Base-by-base conservation (phyloP, 1,140 invertebrate genomes). In the Sinella curviseta region DNA sequence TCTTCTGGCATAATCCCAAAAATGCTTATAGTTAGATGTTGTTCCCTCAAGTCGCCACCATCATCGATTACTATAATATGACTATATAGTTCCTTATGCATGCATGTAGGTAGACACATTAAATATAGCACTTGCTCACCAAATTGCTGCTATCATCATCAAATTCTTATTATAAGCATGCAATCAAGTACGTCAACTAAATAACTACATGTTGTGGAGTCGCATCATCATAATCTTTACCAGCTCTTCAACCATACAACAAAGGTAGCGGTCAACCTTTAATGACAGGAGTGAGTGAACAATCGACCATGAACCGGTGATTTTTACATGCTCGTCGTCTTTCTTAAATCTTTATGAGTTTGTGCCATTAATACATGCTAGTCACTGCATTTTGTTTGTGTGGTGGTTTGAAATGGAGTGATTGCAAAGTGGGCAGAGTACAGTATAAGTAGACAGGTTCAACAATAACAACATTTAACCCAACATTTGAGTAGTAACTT, bases 231-330 rank as follows among this genome's bases (percentile, higher is more conserved):
- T n/a, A 8, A 60, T 26, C 24, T 4, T 14, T 20, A 20, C 39
- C 20, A 8, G 39, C 8, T 48, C 20, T 20, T 48, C 39, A 20
- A 12, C 8, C 14, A 60, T 17, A 26, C 24, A 60, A 60, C 57
- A n/a, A 60, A 60, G 24, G 57, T 60, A 60, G 57, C 57, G 57
- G 57, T 60, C 57, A 60, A 60, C 12, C 24, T 60, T 16, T 60
- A 60, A 60, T 60, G 57, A 60, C 57, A 60, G 24, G 57, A 60
- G 24, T 60, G 57, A 60, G 57, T 60, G 57, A 60, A 60, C 57
- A 60, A 60, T 60, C 57, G 57, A 60, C 57, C 57, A 26, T 60
- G 57, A 60, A 60, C 57, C 57, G 57, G 57, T 60, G 57, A 17
- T 60, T 60, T 60, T 60, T 4, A 4, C 57, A 60, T 60, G 39